phyloP scores from a whole-genome alignment of 2,113 vertebrate species.

The Sinocyclocheilus maitianheensis region DNA sequence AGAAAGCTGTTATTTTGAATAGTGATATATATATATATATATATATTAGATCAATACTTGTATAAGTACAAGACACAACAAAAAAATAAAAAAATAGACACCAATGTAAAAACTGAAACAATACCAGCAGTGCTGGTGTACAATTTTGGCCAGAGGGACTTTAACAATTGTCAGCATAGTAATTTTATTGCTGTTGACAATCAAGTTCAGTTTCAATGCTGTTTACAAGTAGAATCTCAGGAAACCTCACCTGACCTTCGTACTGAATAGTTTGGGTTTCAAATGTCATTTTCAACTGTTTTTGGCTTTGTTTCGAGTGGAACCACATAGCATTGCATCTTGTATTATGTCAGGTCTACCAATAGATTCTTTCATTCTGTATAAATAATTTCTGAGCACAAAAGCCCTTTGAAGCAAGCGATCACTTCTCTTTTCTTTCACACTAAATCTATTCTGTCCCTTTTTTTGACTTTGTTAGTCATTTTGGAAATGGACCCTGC shows the following conservation, averaged over 20 bases:
- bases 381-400: slow-evolving; percentile 49
- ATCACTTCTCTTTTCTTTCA: slow-evolving; percentile 24
- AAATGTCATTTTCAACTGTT: slow-evolving; percentile 13
- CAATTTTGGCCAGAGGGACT: slow-evolving; percentile 38
- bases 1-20: no score
- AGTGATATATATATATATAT: no score
- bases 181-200: slow-evolving; percentile 54
- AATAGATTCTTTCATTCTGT: not conserved
- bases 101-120: slow-evolving; percentile 28
- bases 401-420: slow-evolving; percentile 35
- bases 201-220: slow-evolving; percentile 36
- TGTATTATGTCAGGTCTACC: slow-evolving; percentile 33
- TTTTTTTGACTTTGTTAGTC: slow-evolving; percentile 45
- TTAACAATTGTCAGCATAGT: slow-evolving; percentile 54
- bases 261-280: slow-evolving; percentile 13
- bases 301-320: not conserved
- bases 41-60: no score
- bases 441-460: not conserved
- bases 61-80: no score
- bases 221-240: slow-evolving; percentile 36
- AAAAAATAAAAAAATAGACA: not conserved
- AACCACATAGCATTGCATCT: slow-evolving; percentile 21
- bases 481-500: slow-evolving; percentile 53
- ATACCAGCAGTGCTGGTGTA: slow-evolving; percentile 30
- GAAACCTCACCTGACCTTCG: slow-evolving; percentile 38